Evolutionary conservation across 2,797 vertebrate species (phyloP), one percentile per base, ranked within the genome.

Genomic region (Chelmon rostratus): DNA sequence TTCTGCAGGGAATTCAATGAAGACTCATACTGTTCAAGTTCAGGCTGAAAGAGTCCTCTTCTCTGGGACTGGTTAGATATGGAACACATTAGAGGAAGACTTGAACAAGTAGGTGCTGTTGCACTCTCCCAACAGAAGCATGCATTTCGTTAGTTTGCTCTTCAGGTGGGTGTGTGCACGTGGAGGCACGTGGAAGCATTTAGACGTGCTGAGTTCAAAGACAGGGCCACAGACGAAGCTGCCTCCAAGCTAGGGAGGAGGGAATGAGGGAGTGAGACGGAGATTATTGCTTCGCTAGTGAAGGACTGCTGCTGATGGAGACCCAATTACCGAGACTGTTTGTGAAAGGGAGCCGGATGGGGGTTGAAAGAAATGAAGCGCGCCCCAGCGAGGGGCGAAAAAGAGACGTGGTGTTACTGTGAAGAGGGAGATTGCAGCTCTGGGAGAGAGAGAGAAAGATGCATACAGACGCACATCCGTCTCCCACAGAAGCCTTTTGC

Each of bases 401-500:
- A 25, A 18, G 46, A 72, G 78, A 81, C 28, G 15, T 62, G 70
- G 75, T 44, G 71, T 68, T 71, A 19, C 37, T 4, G 59, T 84
- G 83, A 21, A 64, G 57, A 46, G 40, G n/a, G 52, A 23, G 40
- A 52, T 53, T n/a, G 62, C 68, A 52, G 53, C 44, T 28, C 23
- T 15, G 66, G 35, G 59, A 65, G 44, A 28, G 25, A 6, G 28
- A 50, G 40, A 63, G 67, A 75, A 44, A 47, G 74, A 76, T 0
- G 13, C 46, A 68, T 46, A 46, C 70, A 83, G 79, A 69, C 69
- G 13, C 76, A 81, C 86, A 92, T 90, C 89, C 86, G 86, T 72
- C 85, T 80, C 84, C 88, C 85, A 80, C 76, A 86, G 88, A 90
- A 89, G 88, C 82, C 46, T 67, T 81, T 83, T 42, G 31, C 81